phyloP scores from a whole-genome alignment of 2,888 invertebrate species.

The Melinopterus prodromus region DNA sequence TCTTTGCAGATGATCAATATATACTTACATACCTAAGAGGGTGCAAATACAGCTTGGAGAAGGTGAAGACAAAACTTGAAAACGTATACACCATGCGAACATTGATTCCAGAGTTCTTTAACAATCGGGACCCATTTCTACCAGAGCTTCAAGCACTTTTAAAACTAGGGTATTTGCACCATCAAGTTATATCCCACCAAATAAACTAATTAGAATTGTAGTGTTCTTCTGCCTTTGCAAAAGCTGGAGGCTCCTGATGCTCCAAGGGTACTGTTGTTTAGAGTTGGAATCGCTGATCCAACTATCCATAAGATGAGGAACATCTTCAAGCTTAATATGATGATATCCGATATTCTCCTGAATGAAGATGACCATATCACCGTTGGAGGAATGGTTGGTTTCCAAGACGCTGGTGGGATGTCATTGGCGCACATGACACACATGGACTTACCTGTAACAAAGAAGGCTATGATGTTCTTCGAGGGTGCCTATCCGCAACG shows the following conservation, averaged over 20 bases:
- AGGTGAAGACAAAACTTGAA: conserved; percentile 70
- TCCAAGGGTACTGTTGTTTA: conserved; percentile 53
- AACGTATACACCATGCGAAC: conserved; percentile 65
- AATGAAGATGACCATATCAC: conserved; percentile 69
- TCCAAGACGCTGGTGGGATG: conserved; percentile 66
- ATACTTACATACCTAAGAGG: conserved; percentile 69
- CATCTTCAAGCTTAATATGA: conserved; percentile 63
- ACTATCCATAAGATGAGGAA: conserved; percentile 32
- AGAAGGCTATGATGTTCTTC: conserved; percentile 60
- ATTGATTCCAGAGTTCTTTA: conserved; percentile 64
- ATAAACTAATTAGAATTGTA: background rate
- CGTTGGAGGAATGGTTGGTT: conserved; percentile 63
- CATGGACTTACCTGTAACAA: conserved; percentile 65
- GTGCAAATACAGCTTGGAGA: conserved; percentile 71
- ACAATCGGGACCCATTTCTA: conserved; percentile 56
- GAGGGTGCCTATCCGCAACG: conserved; percentile 70
- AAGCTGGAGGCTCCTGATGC: conserved; percentile 47
- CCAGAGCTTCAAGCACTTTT: conserved; percentile 52
- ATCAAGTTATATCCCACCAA: background rate
- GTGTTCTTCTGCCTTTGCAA: background rate
- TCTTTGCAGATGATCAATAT: conserved; percentile 68
- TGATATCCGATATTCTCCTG: conserved; percentile 67
- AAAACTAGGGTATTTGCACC: conserved; percentile 57
- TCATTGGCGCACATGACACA: conserved; percentile 64
- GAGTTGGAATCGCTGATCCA: conserved; percentile 51